A percentile compares a stretch with the other conserved stretches of the same genome.
Evolutionary conservation across 2,113 vertebrate species (phyloP).

Genomic region (Cryptomyrus ogoouensis): DNA sequence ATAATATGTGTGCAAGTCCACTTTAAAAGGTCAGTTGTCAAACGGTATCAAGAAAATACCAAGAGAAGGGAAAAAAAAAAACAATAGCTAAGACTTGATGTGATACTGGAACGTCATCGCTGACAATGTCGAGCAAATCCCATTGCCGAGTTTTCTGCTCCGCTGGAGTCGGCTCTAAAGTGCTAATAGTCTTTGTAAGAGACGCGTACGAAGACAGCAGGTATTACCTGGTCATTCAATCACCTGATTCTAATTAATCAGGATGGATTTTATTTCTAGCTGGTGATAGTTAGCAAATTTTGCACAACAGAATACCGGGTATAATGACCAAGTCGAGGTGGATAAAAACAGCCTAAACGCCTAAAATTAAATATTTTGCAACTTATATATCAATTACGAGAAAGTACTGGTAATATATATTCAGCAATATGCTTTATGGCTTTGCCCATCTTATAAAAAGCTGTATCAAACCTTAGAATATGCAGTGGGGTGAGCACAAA

Average conservation of each 20-base stretch:
- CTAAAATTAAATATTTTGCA: background rate
- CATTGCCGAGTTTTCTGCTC: background rate
- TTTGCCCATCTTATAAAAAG: background rate
- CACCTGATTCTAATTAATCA: background rate
- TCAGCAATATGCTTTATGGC: background rate
- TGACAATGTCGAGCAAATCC: background rate
- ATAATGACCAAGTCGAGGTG: background rate
- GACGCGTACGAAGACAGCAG: background rate
- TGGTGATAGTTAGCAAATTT: background rate
- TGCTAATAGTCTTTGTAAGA: background rate
- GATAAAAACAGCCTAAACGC: background rate
- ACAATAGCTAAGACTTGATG: background rate
- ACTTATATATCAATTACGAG: background rate
- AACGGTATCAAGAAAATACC: slow-evolving; percentile 58
- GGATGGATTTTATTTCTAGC: background rate
- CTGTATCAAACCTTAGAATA: background rate
- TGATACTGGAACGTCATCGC: background rate
- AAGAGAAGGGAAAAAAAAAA: slow-evolving; percentile 54
- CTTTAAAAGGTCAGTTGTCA: slow-evolving; percentile 62
- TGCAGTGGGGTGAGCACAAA: background rate
- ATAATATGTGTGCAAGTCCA: slow-evolving; percentile 37
- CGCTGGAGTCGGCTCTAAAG: background rate
- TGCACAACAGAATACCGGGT: background rate
- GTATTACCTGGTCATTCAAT: background rate
- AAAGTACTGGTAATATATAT: background rate